A percentile compares a stretch with the other conserved stretches of the same genome.
Conservation (phyloP, 2,113 vertebrate genomes). For the Plecotus auritus region DNA sequence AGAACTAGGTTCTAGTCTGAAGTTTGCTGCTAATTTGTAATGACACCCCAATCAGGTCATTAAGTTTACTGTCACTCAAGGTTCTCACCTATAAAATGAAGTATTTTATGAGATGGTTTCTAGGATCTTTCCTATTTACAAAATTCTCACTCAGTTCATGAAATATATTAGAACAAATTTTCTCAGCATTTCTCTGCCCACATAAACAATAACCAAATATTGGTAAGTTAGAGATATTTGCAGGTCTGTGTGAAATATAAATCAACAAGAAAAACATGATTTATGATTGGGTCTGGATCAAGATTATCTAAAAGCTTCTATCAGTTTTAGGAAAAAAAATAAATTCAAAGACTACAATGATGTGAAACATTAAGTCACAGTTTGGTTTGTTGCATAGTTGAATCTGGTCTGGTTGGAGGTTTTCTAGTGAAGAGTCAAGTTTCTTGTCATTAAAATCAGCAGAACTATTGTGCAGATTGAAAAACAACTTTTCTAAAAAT, state of each 20-base stretch:
- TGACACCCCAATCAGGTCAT: not conserved
- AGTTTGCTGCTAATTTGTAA: not conserved
- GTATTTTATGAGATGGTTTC: not conserved
- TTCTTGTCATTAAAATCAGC: not conserved
- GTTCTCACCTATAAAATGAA: not conserved
- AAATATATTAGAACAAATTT: not conserved
- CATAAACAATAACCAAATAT: not conserved
- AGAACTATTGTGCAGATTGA: not conserved
- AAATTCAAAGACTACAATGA: not conserved
- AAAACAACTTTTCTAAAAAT: not conserved
- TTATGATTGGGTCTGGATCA: not conserved
- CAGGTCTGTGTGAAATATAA: not conserved
- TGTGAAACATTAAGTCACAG: not conserved
- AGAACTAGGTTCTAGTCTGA: not conserved
- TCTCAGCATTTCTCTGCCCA: not conserved
- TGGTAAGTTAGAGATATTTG: not conserved
- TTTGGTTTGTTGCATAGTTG: not conserved
- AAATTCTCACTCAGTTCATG: not conserved
- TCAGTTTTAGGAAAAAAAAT: conserved; percentile 12
- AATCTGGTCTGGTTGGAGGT: not conserved
- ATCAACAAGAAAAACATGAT: not conserved
- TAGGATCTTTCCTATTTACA: not conserved
- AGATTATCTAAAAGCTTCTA: not conserved
- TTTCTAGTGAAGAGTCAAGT: not conserved
- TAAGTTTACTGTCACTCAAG: not conserved